Percentiles rank a stretch among this genome's conserved stretches.
Evolutionary conservation across 1,140 invertebrate genomes (phyloP).

Genomic region (Drosophila yakuba): DNA sequence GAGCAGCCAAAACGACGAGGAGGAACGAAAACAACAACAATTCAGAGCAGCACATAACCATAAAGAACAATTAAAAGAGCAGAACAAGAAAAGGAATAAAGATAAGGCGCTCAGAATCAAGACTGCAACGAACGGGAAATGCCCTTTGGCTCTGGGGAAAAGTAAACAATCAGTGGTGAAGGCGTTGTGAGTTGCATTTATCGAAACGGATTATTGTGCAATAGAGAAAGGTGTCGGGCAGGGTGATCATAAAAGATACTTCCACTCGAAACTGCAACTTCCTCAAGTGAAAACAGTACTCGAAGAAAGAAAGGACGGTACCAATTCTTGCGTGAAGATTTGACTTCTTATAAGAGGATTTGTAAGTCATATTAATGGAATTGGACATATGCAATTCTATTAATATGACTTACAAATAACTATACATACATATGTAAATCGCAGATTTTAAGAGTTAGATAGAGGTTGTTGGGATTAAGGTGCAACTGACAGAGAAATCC

Average conservation of each 20-base stretch:
- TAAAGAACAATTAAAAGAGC: conserved; percentile 71
- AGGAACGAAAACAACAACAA: conserved; percentile 48
- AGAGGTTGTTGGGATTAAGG: no score
- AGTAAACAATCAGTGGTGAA: conserved; percentile 13
- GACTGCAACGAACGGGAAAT: conserved; percentile 28
- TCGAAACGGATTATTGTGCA: background rate
- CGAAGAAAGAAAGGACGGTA: background rate
- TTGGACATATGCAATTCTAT: no score
- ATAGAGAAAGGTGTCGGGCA: conserved; percentile 6
- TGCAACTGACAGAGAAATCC: no score
- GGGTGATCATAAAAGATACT: background rate
- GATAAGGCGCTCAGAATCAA: conserved; percentile 26
- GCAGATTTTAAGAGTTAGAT: no score
- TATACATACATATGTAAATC: no score
- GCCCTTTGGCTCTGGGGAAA: conserved; percentile 7
- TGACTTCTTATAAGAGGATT: background rate
- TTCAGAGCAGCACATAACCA: conserved; percentile 27
- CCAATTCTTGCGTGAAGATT: background rate
- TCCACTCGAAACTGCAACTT: background rate
- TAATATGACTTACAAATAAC: no score
- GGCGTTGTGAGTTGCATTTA: conserved; percentile 11
- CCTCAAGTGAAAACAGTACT: conserved; percentile 1
- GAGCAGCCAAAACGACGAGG: conserved; percentile 19
- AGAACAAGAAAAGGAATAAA: conserved; percentile 47
- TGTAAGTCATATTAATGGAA: no score